phyloP scores from a whole-genome alignment of 2,113 vertebrate species.

The Capreolus pygargus region DNA sequence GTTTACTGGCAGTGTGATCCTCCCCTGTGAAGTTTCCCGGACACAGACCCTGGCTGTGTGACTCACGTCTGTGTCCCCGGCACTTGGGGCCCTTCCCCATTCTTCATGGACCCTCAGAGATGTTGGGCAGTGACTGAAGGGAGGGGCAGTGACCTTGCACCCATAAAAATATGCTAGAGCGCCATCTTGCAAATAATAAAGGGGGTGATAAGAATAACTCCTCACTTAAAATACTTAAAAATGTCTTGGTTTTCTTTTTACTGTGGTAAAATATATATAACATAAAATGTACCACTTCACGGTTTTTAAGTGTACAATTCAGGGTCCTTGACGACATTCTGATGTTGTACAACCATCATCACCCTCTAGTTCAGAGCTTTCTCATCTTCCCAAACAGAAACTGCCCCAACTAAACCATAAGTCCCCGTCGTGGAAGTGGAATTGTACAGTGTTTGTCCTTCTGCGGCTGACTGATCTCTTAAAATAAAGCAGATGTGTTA shows the following conservation, averaged over 20 bases:
- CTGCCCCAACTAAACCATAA: not conserved
- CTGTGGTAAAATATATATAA: not conserved
- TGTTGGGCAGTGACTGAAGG: fast-evolving
- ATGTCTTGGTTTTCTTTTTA: not conserved
- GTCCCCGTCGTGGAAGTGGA: fast-evolving
- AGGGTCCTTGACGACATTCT: fast-evolving
- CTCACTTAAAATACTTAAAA: not conserved
- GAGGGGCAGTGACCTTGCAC: not conserved
- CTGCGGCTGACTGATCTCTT: too few relatives aligned
- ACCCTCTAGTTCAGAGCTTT: not conserved
- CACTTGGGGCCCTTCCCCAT: fast-evolving
- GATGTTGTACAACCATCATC: fast-evolving
- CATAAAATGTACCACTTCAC: not conserved
- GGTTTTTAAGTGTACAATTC: fast-evolving
- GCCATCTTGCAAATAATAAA: not conserved
- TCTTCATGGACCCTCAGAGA: not conserved
- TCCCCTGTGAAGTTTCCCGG: not conserved
- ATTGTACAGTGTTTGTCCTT: fast-evolving
- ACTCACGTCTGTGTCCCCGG: fast-evolving
- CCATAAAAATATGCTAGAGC: not conserved
- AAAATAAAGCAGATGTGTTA: not conserved
- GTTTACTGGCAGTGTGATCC: not conserved
- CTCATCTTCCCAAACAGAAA: fast-evolving
- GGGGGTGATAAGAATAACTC: fast-evolving
- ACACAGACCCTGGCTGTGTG: fast-evolving